phyloP scores from a whole-genome alignment of 2,797 vertebrate species.

The Girardinus metallicus region DNA sequence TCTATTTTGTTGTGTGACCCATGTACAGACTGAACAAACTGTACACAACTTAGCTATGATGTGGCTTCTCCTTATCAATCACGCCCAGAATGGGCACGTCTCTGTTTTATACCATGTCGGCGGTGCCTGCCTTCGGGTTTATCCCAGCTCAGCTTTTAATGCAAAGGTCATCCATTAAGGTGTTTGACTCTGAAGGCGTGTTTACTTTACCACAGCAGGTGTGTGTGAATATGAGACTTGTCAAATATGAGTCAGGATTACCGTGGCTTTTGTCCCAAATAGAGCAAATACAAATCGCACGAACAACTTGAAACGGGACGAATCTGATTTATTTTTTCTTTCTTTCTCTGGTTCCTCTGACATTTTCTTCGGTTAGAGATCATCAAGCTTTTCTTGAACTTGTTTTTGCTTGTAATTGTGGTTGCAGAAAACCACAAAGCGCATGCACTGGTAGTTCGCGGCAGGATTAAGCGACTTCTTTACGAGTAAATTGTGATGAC shows the following conservation, averaged over 20 bases:
- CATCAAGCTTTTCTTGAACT: constrained; percentile 63
- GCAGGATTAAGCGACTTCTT: constrained; percentile 67
- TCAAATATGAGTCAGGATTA: constrained; percentile 76
- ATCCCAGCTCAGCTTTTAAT: constrained; percentile 64
- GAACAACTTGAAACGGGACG: constrained; percentile 64
- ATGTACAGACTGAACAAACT: constrained; percentile 29
- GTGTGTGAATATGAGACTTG: constrained; percentile 77
- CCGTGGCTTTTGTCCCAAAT: constrained; percentile 67
- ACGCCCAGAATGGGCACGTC: constrained; percentile 46
- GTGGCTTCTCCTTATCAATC: constrained; percentile 48
- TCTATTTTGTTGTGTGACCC: constrained; percentile 16
- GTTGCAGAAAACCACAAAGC: constrained; percentile 44
- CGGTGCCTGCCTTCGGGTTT: constrained; percentile 52
- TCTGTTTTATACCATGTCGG: constrained; percentile 54
- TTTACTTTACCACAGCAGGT: constrained; percentile 76
- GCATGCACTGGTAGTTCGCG: constrained; percentile 22
- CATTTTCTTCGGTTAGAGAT: constrained; percentile 54
- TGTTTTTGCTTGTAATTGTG: constrained; percentile 70
- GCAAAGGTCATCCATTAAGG: constrained; percentile 75
- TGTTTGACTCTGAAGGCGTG: constrained; percentile 70
- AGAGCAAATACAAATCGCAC: constrained; percentile 77
- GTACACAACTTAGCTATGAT: constrained; percentile 33
- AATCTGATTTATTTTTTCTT: constrained; percentile 32
- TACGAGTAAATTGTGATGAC: constrained; percentile 71
- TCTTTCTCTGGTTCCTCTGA: constrained; percentile 43